phyloP scores from a whole-genome alignment of 2,113 vertebrate genomes.

The Monarcha castaneiventris region DNA sequence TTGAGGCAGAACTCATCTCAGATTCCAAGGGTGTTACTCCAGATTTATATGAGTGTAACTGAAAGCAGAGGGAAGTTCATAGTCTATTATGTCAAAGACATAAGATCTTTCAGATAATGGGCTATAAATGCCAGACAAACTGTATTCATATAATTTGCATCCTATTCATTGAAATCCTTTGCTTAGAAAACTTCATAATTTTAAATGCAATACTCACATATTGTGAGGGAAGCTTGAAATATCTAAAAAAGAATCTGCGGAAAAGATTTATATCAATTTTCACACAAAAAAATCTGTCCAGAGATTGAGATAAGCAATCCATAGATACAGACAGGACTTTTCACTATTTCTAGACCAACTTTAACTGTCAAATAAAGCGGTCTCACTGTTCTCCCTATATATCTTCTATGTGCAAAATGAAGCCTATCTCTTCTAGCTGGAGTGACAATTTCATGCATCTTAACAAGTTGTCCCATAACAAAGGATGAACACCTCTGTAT shows the following conservation, averaged over 20 bases:
- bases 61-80: conserved; percentile 21
- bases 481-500: conserved; percentile 5
- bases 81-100: neutral
- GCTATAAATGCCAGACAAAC: neutral
- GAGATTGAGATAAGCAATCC: neutral
- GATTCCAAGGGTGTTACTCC: conserved; percentile 45
- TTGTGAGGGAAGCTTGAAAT: neutral
- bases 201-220: neutral
- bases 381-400: neutral
- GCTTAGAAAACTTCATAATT: neutral
- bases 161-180: neutral
- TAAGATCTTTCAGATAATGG: neutral
- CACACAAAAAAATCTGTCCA: neutral
- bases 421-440: neutral
- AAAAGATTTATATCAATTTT: neutral
- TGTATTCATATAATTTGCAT: neutral
- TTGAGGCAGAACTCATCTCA: neutral
- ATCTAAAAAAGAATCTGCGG: neutral
- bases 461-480: neutral
- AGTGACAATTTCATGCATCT: neutral
- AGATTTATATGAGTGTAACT: neutral
- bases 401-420: neutral
- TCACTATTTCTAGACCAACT: neutral
- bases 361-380: neutral
- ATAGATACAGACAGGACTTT: neutral